A percentile compares a stretch with the other conserved stretches of the same genome.
Conservation (phyloP, 2,113 vertebrate genomes). For the Amia ocellicauda region DNA sequence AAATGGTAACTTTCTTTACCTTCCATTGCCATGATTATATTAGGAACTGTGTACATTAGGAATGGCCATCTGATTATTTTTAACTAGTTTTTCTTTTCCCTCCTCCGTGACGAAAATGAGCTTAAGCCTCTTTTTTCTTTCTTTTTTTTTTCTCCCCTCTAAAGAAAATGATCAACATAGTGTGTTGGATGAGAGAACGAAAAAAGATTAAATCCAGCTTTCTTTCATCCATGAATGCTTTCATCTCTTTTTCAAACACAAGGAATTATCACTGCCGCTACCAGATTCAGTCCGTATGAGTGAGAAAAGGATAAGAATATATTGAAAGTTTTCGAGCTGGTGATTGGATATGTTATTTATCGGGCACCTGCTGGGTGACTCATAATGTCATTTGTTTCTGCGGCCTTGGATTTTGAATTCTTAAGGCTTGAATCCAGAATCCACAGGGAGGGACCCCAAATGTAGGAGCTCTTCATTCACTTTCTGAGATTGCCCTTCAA, state of each 20-base stretch:
- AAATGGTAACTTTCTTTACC: constrained; percentile 76
- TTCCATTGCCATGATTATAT: constrained; percentile 78
- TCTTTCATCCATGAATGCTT: constrained; percentile 94
- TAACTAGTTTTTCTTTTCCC: constrained; percentile 68
- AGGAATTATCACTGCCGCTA: constrained; percentile 81
- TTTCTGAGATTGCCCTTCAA: too few relatives aligned
- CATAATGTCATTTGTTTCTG: constrained; percentile 6
- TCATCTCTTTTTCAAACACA: constrained; percentile 90
- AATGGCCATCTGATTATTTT: constrained; percentile 79
- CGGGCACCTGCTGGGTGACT: background rate
- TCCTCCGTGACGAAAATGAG: constrained; percentile 76
- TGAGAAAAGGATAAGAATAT: constrained; percentile 77
- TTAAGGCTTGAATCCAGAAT: too few relatives aligned
- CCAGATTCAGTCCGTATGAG: constrained; percentile 77
- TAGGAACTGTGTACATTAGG: constrained; percentile 80
- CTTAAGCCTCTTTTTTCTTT: constrained; percentile 79
- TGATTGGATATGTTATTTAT: background rate
- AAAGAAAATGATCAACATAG: constrained; percentile 76
- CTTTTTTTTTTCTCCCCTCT: constrained; percentile 22
- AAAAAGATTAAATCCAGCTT: constrained; percentile 91
- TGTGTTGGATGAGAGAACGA: constrained; percentile 77
- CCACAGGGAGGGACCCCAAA: too few relatives aligned
- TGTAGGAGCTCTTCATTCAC: too few relatives aligned
- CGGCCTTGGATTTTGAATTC: too few relatives aligned
- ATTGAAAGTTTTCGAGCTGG: constrained; percentile 25